Percentiles rank a stretch among this genome's conserved stretches.
Evolutionary conservation across 2,888 invertebrate genomes (phyloP).

Genomic region (Fissipunctia ypsillon): DNA sequence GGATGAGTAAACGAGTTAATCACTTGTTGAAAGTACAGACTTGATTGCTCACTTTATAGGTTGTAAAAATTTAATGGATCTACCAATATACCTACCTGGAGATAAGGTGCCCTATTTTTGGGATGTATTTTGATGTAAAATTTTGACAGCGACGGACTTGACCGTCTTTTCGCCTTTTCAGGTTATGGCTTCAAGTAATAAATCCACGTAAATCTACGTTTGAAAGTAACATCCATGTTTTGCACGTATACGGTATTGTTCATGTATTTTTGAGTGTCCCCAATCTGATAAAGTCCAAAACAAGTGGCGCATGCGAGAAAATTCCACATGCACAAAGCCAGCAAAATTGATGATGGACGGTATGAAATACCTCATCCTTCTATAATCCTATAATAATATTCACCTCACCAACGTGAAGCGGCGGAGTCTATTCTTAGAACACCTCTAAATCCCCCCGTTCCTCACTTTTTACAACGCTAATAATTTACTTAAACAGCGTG

Average conservation of each 20-base stretch:
- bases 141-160: neutral
- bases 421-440: conserved; percentile 19
- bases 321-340: neutral
- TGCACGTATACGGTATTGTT: neutral
- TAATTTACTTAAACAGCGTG: conserved; percentile 66
- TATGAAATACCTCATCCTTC: neutral
- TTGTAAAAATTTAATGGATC: conserved; percentile 36
- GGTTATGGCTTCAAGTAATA: neutral
- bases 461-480: conserved; percentile 56
- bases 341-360: neutral
- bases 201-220: neutral
- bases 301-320: neutral
- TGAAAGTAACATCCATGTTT: neutral
- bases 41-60: conserved; percentile 53
- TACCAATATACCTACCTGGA: conserved; percentile 12
- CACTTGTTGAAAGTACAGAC: conserved; percentile 53
- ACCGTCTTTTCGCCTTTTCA: neutral
- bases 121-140: neutral
- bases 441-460: conserved; percentile 25
- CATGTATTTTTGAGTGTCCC: neutral
- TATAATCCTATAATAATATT: conserved; percentile 2
- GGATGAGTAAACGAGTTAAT: conserved; percentile 52
- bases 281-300: neutral
- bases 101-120: conserved; percentile 27
- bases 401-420: neutral